Evolutionary conservation across 2,797 vertebrate species (phyloP), one percentile per base, ranked within the genome.

Genomic region (Gymnocypris eckloni): DNA sequence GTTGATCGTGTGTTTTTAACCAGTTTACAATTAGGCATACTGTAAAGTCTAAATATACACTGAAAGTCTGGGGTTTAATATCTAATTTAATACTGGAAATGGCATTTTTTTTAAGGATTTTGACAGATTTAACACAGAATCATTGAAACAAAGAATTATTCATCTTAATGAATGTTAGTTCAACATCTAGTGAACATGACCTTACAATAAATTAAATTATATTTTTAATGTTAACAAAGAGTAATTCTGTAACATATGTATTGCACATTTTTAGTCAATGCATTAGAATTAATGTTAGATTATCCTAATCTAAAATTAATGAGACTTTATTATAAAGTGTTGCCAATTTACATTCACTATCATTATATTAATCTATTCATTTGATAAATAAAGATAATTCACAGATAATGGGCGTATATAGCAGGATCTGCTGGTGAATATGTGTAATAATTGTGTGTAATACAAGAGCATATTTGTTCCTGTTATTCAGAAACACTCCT

Each of bases 401-500:
- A 39, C 6, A 39, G 20, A 56, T n/a, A 56, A 39, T 8, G 0
- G 7, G 37, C 7, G 13, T 28, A 52, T 6, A 22, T 71, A n/a
- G 10, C 2, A 54, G 16, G 50, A 37, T 39, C 18, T 13, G 11
- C 43, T 80, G 28, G 22, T 61, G 43, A n/a, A 41, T 41, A 77
- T 8, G 75, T 77, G 39, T 41, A 39, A 39, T 39, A 39, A 39
- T 39, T 39, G 37, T 39, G 70, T 67, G 66, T 37, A 25, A 73
- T 80, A n/a, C 43, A 8, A 18, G 39, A 80, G 33, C 18, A 50
- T 43, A 37, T 67, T 81, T 79, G 39, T 64, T 79, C 76, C 56
- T 61, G 39, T 59, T 79, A 61, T 79, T 52, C 79, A 50, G 61
- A 80, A 80, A 48, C 43, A 67, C 78, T 80, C 75, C 54, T 75